Evolutionary conservation across 1,140 invertebrate genomes (phyloP).

Genomic region (Mylabris phalerata): DNA sequence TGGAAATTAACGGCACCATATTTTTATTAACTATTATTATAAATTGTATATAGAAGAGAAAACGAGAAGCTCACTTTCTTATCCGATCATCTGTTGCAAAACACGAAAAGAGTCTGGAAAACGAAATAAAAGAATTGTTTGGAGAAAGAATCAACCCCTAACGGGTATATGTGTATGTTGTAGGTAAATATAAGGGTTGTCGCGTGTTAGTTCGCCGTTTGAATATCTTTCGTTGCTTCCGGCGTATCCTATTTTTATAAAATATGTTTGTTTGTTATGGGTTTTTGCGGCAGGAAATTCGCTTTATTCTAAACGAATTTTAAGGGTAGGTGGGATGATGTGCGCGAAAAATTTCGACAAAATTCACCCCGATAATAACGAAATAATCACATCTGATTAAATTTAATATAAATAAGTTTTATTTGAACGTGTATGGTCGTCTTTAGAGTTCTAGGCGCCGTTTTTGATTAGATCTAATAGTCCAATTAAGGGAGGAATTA

Average conservation of each 20-base stretch:
- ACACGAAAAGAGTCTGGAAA: neutral
- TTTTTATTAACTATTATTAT: neutral
- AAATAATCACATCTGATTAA: too few relatives aligned
- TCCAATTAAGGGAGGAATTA: too few relatives aligned
- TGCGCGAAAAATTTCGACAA: too few relatives aligned
- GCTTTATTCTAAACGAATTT: neutral
- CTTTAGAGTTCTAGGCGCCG: too few relatives aligned
- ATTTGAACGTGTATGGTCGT: too few relatives aligned
- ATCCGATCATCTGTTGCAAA: neutral
- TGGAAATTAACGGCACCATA: slow-evolving; percentile 1
- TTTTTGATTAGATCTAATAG: too few relatives aligned
- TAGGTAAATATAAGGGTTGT: slow-evolving; percentile 8
- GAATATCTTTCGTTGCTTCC: slow-evolving; percentile 9
- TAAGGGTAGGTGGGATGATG: neutral
- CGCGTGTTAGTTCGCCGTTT: slow-evolving; percentile 15
- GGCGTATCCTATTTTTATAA: slow-evolving; percentile 18
- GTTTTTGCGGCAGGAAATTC: slow-evolving; percentile 7
- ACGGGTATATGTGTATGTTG: neutral
- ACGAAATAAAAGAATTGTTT: neutral
- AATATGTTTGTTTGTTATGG: slow-evolving; percentile 13
- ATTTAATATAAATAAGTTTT: too few relatives aligned
- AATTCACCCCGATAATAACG: too few relatives aligned
- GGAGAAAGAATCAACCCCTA: neutral
- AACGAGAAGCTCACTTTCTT: neutral
- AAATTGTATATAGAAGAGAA: slow-evolving; percentile 1